Evolutionary conservation across 2,888 invertebrate species (phyloP).

Genomic region (Selenia dentaria): DNA sequence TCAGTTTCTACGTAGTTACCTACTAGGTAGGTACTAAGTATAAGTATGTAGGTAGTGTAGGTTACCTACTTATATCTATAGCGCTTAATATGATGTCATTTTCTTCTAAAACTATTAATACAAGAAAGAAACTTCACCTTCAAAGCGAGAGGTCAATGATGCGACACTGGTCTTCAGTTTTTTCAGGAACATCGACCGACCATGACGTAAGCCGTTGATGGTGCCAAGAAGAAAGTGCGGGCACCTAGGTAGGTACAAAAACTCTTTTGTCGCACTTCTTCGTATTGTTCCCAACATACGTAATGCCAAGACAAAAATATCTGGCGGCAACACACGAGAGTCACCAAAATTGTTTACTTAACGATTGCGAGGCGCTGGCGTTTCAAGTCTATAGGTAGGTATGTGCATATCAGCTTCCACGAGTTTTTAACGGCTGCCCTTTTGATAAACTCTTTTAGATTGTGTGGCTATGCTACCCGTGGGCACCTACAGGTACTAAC

Average conservation of each 20-base stretch:
- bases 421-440: slow-evolving; percentile 62
- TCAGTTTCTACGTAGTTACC: too few species aligned
- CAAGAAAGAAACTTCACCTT: slow-evolving; percentile 51
- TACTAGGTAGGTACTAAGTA: too few species aligned
- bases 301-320: slow-evolving; percentile 59
- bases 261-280: slow-evolving; percentile 42
- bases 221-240: slow-evolving; percentile 50
- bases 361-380: slow-evolving; percentile 35
- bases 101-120: too few species aligned
- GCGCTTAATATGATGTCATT: too few species aligned
- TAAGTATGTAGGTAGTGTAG: too few species aligned
- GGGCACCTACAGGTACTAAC: slow-evolving; percentile 31
- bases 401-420: slow-evolving; percentile 56
- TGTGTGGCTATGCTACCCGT: slow-evolving; percentile 50
- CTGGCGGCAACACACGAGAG: slow-evolving; percentile 44
- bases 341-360: slow-evolving; percentile 38
- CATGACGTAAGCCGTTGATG: slow-evolving; percentile 56
- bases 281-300: slow-evolving; percentile 40
- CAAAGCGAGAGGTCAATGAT: slow-evolving; percentile 52
- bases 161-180: slow-evolving; percentile 52
- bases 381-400: slow-evolving; percentile 31
- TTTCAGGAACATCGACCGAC: slow-evolving; percentile 68
- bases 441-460: slow-evolving; percentile 65
- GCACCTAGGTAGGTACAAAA: slow-evolving; percentile 14
- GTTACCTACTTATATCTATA: too few species aligned